Conservation (phyloP, 2,888 invertebrate species). For the Morpho deidamia region DNA sequence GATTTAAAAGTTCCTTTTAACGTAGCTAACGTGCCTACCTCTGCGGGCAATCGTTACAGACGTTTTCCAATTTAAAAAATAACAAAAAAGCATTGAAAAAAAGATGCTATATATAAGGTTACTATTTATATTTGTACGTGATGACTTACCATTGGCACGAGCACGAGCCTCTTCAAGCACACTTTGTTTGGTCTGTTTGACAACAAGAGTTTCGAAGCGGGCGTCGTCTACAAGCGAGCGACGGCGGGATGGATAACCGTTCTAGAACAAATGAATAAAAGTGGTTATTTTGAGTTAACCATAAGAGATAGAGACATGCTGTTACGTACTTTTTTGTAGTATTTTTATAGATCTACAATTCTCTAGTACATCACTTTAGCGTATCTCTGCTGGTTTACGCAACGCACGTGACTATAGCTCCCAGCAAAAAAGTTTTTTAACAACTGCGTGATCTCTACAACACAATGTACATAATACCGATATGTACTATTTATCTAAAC, state of each 20-base stretch:
- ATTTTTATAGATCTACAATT: too few relatives aligned
- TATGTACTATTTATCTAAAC: too few relatives aligned
- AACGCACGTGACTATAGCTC: too few relatives aligned
- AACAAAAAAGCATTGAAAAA: constrained; percentile 5
- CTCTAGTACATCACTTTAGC: too few relatives aligned
- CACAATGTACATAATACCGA: too few relatives aligned
- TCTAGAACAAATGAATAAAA: constrained; percentile 82
- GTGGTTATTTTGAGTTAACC: constrained; percentile 37
- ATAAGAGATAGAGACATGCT: too few relatives aligned
- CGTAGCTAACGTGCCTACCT: too few relatives aligned
- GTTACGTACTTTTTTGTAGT: too few relatives aligned
- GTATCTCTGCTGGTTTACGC: too few relatives aligned
- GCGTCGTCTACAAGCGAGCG: constrained; percentile 98
- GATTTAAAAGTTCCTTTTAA: too few relatives aligned
- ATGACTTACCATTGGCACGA: constrained; percentile 87
- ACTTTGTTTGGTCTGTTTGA: constrained; percentile 95
- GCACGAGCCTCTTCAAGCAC: constrained; percentile 94
- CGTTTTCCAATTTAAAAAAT: background rate
- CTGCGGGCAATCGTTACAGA: background rate
- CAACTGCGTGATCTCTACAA: too few relatives aligned
- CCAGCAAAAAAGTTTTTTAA: too few relatives aligned
- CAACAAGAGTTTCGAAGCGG: constrained; percentile 96
- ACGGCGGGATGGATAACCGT: constrained; percentile 96
- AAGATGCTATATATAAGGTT: background rate
- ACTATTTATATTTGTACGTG: background rate